phyloP scores from a whole-genome alignment of 2,113 vertebrate species.

The Excalfactoria chinensis region DNA sequence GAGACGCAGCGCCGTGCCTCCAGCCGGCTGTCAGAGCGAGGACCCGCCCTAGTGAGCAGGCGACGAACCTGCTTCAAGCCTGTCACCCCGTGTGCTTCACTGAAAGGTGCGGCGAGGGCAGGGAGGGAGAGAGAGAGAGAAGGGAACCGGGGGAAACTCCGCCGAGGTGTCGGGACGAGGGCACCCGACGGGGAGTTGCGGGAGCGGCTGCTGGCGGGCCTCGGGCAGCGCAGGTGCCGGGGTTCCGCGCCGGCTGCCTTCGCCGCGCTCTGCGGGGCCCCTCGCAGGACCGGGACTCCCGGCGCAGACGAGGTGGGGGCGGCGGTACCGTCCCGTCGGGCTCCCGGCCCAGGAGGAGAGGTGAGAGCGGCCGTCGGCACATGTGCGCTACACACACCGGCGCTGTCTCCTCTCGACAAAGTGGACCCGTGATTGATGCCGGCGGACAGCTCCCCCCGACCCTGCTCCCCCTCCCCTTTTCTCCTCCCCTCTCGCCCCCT shows the following conservation, averaged over 20 bases:
- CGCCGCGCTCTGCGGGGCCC: neutral
- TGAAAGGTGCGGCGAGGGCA: neutral
- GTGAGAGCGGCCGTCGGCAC: rapidly evolving
- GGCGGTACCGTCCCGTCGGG: too few relatives aligned
- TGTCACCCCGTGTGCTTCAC: rapidly evolving
- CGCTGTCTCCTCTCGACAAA: neutral
- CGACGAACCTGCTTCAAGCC: neutral
- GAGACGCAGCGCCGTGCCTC: neutral
- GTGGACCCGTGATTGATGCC: neutral
- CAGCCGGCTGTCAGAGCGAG: neutral
- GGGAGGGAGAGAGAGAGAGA: neutral
- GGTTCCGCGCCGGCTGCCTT: neutral
- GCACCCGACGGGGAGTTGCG: too few relatives aligned
- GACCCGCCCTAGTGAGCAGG: neutral
- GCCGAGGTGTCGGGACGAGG: too few relatives aligned
- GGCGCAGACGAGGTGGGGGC: too few relatives aligned
- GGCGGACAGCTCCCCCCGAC: neutral
- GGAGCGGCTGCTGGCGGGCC: neutral
- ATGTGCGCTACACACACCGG: neutral
- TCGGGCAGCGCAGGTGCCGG: neutral
- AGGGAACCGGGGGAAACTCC: neutral
- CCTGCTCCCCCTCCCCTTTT: slow-evolving; percentile 1
- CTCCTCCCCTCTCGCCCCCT: neutral
- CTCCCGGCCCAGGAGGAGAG: too few relatives aligned
- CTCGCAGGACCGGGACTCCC: neutral